Percentiles rank a stretch among this genome's conserved stretches.
Conservation (phyloP, 2,113 vertebrate species). For the Rhabdornis inornatus region DNA sequence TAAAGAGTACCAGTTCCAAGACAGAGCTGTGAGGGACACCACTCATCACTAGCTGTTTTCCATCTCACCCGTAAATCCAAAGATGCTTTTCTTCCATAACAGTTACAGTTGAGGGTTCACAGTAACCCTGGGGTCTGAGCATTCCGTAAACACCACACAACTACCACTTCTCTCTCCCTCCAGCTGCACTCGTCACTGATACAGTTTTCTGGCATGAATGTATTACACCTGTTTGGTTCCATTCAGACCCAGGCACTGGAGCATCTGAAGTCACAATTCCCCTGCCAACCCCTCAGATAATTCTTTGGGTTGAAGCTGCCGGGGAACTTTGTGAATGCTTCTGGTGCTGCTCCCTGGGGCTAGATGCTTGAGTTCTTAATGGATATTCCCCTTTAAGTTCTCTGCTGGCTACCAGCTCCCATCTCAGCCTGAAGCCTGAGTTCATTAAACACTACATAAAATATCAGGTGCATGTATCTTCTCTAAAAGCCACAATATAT, state of each 20-base stretch:
- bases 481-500: not conserved
- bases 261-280: not conserved
- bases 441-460: not conserved
- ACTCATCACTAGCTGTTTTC: not conserved
- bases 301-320: not conserved
- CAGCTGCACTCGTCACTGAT: not conserved
- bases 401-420: not conserved
- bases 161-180: not conserved
- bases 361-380: not conserved
- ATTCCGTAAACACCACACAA: not conserved
- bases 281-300: not conserved
- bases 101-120: not conserved
- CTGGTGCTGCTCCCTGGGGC: not conserved
- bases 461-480: not conserved
- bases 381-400: not conserved
- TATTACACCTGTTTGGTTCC: not conserved
- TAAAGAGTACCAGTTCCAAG: not conserved
- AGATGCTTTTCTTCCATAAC: not conserved
- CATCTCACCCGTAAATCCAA: not conserved
- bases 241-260: not conserved
- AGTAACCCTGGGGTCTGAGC: not conserved
- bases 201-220: not conserved
- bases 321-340: not conserved
- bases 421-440: not conserved
- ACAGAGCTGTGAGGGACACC: not conserved